phyloP scores from a whole-genome alignment of 2,888 invertebrate species.

The Caenorhabditis japonica region DNA sequence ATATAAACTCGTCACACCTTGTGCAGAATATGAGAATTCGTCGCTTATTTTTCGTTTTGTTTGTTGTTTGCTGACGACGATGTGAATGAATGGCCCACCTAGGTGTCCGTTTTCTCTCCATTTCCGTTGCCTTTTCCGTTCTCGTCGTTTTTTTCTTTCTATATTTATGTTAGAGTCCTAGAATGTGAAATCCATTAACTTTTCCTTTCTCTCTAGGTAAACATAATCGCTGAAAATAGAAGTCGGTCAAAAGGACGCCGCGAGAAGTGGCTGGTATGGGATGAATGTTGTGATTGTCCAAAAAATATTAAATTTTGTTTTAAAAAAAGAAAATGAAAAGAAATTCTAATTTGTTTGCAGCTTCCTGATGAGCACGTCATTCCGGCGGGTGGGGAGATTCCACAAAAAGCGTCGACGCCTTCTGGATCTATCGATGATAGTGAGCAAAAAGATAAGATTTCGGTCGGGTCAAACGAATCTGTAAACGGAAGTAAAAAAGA shows the following conservation, averaged over 20 bases:
- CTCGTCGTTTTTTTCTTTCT: neutral
- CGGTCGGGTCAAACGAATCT: conserved; percentile 55
- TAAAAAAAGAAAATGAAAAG: neutral
- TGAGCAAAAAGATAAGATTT: conserved; percentile 49
- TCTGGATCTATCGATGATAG: conserved; percentile 22
- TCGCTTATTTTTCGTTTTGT: neutral
- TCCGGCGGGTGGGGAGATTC: conserved; percentile 54
- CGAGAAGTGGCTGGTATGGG: conserved; percentile 49
- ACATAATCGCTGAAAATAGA: conserved; percentile 40
- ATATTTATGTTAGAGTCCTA: neutral
- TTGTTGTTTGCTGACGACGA: conserved; percentile 6
- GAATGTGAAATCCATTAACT: no score
- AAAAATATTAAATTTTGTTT: conserved; percentile 9
- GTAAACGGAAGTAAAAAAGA: conserved; percentile 34
- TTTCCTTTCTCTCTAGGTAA: conserved; percentile 31
- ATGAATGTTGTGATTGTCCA: conserved; percentile 9
- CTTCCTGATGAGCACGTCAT: conserved; percentile 60
- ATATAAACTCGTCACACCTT: no score
- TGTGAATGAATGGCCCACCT: no score
- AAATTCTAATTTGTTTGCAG: conserved; percentile 51
- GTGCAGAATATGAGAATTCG: neutral
- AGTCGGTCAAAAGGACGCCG: conserved; percentile 44
- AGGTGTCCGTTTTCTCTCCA: conserved; percentile 32
- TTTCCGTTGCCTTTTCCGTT: conserved; percentile 8
- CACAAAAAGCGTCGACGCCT: conserved; percentile 11